Evolutionary conservation across 2,888 invertebrate genomes (phyloP).

Genomic region (Galeruca laticollis): DNA sequence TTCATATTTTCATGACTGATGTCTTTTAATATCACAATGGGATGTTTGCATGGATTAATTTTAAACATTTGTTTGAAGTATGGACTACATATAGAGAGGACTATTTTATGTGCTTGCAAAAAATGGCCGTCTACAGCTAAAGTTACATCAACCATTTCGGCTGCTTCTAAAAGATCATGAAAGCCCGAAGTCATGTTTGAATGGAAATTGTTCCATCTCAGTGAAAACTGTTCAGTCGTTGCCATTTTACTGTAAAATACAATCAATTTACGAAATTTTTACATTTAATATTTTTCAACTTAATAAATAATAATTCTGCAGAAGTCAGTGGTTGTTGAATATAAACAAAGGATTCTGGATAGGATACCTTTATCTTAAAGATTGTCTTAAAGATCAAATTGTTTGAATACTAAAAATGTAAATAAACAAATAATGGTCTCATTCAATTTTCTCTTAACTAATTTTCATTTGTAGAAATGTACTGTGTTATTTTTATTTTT

Average conservation of each 20-base stretch:
- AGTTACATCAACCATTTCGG: constrained; percentile 83
- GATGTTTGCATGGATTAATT: constrained; percentile 79
- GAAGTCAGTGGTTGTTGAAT: background rate
- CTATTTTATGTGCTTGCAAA: constrained; percentile 82
- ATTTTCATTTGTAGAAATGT: constrained; percentile 23
- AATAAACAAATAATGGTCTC: too few species aligned
- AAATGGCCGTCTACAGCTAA: constrained; percentile 83
- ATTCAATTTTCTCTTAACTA: too few species aligned
- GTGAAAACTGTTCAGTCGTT: constrained; percentile 78
- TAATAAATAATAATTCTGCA: too few species aligned
- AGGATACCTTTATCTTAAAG: too few species aligned
- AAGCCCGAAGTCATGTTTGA: constrained; percentile 80
- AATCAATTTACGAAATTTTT: too few species aligned
- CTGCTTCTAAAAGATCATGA: constrained; percentile 77
- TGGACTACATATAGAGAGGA: constrained; percentile 83
- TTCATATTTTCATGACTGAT: constrained; percentile 76
- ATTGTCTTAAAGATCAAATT: too few species aligned
- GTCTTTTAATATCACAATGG: constrained; percentile 80
- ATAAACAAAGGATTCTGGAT: background rate
- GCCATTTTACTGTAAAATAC: constrained; percentile 57
- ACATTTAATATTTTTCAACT: too few species aligned
- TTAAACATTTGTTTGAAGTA: constrained; percentile 83
- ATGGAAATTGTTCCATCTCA: constrained; percentile 85
- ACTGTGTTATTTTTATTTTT: constrained; percentile 37
- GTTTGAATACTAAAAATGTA: too few species aligned